Evolutionary conservation across 2,113 vertebrate species (phyloP), one percentile per base, ranked within the genome.

Genomic region (Falcunculus frontatus): DNA sequence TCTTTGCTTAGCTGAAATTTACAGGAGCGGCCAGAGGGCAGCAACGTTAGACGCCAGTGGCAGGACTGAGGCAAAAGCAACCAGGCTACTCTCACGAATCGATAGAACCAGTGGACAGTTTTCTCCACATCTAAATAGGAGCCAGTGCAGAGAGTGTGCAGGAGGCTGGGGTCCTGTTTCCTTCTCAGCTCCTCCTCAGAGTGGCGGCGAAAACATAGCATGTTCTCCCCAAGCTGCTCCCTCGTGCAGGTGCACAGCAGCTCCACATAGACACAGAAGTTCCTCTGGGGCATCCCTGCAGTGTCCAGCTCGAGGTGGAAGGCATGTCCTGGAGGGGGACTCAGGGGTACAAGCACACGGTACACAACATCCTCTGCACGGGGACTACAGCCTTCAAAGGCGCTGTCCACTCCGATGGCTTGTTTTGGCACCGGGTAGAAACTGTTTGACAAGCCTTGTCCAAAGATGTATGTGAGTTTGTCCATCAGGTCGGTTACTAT

Each of bases 341-440:
- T 49, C 53, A 69, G 35, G 25, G 35, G 32, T 4, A 41, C 23
- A 9, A 59, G 44, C 42, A 82, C 32, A 11, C 0, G 1, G 30
- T 37, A 75, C 23, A n/a, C 22, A 7, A 14, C 19, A 8, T 18
- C 26, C 7, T 27, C 6, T 47, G 52, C n/a, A 29, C 1, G 1
- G 29, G 52, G n/a, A 41, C 42, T 59, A 29, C 53, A 81, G n/a
- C 53, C 29, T 49, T 39, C 42, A 33, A 69, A 68, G 14, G 53
- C 10, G 0, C 35, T 57, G 42, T 23, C 42, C n/a, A n/a, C 64
- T 21, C 29, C 3, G 0, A 57, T 17, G n/a, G 42, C 42, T 68
- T 27, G 7, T 16, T 46, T 27, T 26, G 21, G 52, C 52, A 67
- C 22, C 0, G 10, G 41, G 49, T 26, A 56, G 41, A 56, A 56